Percentiles rank a stretch among this genome's conserved stretches.
Evolutionary conservation across 2,797 vertebrate genomes (phyloP).

Genomic region (Spondyliosoma cantharus): DNA sequence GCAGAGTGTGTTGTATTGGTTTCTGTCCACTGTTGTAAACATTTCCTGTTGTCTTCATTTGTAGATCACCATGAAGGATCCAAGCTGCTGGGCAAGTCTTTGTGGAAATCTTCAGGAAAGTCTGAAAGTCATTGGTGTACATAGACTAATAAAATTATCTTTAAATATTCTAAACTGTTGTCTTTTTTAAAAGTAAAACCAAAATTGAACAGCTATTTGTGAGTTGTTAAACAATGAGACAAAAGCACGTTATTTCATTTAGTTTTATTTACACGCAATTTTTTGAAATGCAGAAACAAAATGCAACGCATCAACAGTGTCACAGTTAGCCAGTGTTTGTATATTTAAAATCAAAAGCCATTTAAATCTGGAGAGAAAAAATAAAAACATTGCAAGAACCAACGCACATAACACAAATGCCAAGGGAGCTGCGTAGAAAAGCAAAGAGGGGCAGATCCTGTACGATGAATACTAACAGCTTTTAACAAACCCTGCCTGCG

Average conservation of each 20-base stretch:
- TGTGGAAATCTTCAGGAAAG: constrained; percentile 23
- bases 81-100: constrained; percentile 24
- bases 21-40: background rate
- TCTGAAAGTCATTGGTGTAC: constrained; percentile 73
- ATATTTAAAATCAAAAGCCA: constrained; percentile 79
- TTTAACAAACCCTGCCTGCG: constrained; percentile 92
- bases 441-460: constrained; percentile 87
- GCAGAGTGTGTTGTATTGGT: background rate
- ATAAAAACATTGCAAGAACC: constrained; percentile 65
- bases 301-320: constrained; percentile 83
- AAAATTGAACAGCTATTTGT: background rate
- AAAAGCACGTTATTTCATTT: constrained; percentile 64
- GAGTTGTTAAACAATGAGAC: background rate
- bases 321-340: constrained; percentile 84
- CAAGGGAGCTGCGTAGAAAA: constrained; percentile 78
- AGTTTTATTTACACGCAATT: constrained; percentile 86
- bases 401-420: constrained; percentile 74
- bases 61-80: constrained; percentile 43
- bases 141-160: constrained; percentile 78
- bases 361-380: constrained; percentile 61
- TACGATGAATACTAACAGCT: constrained; percentile 79
- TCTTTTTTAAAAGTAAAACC: background rate
- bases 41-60: background rate
- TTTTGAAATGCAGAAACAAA: constrained; percentile 82
- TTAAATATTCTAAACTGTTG: constrained; percentile 38